Evolutionary conservation across 2,797 vertebrate species (phyloP).

Genomic region (Hybognathus amarus): DNA sequence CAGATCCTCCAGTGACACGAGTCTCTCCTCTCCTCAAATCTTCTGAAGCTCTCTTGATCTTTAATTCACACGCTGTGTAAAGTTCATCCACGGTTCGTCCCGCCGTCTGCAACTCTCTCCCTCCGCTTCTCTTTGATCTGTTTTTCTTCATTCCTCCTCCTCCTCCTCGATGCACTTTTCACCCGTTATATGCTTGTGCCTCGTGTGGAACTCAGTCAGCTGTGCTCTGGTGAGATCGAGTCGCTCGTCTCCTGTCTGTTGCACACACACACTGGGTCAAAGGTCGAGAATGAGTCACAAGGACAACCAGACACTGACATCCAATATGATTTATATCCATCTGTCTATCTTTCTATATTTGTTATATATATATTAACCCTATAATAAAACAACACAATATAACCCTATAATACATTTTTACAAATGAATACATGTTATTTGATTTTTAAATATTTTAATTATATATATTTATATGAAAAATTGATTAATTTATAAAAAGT

Average conservation of each 20-base stretch:
- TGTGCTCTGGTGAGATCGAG: neutral
- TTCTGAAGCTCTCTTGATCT: conserved; percentile 69
- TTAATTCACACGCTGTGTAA: conserved; percentile 65
- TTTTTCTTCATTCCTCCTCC: conserved; percentile 26
- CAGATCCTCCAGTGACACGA: conserved; percentile 42
- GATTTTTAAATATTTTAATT: no score
- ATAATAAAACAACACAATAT: no score
- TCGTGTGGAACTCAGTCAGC: neutral
- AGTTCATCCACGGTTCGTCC: conserved; percentile 72
- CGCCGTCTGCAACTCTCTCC: conserved; percentile 15
- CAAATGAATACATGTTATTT: no score
- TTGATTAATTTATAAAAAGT: neutral
- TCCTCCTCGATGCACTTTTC: conserved; percentile 13
- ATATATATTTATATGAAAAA: no score
- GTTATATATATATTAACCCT: no score
- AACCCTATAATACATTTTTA: no score
- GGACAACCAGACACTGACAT: neutral
- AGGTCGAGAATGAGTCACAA: neutral
- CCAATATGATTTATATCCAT: neutral
- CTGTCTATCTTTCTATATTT: neutral
- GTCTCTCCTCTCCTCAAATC: conserved; percentile 43
- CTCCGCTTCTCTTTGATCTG: conserved; percentile 23
- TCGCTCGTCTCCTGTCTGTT: neutral
- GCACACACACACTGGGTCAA: neutral
- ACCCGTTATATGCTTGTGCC: neutral